Conservation (phyloP, 2,113 vertebrate species). For the Thryonomys swinderianus region DNA sequence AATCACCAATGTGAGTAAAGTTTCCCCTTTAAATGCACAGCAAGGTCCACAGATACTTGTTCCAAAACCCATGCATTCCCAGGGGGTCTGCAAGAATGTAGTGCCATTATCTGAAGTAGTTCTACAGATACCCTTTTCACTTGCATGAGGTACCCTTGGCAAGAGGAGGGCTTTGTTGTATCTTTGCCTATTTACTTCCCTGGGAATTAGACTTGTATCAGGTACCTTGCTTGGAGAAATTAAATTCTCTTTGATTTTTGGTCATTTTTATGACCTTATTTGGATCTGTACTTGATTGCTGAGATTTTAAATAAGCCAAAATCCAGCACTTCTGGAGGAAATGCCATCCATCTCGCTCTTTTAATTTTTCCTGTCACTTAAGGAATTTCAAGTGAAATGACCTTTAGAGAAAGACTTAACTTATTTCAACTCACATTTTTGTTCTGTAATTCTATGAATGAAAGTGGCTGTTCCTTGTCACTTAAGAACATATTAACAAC, state of each 20-base stretch:
- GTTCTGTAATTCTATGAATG: background rate
- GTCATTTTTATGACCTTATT: background rate
- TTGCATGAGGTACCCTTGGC: background rate
- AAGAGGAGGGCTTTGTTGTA: background rate
- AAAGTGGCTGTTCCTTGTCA: background rate
- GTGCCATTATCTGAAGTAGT: background rate
- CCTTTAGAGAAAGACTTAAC: constrained; percentile 38
- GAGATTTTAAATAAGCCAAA: constrained; percentile 32
- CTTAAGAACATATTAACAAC: background rate
- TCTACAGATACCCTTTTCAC: background rate
- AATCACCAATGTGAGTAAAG: background rate
- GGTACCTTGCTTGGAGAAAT: background rate
- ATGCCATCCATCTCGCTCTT: background rate
- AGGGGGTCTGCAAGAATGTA: background rate
- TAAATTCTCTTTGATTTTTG: background rate
- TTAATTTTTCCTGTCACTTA: background rate
- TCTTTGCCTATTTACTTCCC: background rate
- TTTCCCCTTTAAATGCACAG: background rate
- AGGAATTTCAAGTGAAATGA: constrained; percentile 36
- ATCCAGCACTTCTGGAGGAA: constrained; percentile 11
- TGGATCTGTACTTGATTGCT: background rate
- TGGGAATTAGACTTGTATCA: background rate
- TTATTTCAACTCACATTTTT: background rate
- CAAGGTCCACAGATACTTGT: background rate
- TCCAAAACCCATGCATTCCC: background rate